Evolutionary conservation across 2,113 vertebrate species (phyloP).

Genomic region (Rhadina sibilatrix): DNA sequence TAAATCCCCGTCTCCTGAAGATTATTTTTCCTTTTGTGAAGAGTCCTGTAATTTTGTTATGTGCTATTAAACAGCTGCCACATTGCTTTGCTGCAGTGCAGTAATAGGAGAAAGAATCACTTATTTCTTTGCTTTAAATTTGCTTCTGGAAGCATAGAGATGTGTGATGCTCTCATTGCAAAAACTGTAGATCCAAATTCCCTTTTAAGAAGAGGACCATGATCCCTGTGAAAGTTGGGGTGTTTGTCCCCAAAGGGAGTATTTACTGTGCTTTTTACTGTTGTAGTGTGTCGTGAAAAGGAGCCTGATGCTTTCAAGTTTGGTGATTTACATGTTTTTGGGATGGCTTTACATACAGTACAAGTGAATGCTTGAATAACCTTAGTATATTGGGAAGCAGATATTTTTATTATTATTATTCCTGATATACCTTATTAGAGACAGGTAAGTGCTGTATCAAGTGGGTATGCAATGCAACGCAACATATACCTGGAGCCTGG

Average conservation of each 20-base stretch:
- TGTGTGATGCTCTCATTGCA: not conserved
- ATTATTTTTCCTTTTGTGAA: slow-evolving; percentile 35
- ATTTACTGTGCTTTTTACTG: not conserved
- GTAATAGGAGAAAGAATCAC: not conserved
- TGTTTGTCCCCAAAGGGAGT: not conserved
- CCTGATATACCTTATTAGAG: not conserved
- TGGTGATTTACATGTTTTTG: not conserved
- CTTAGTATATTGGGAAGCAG: not conserved
- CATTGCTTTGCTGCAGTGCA: slow-evolving; percentile 50
- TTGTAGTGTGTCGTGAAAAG: not conserved
- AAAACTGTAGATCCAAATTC: not conserved
- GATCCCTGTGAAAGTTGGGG: not conserved
- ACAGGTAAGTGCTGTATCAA: not conserved
- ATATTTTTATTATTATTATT: not conserved
- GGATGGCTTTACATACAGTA: not conserved
- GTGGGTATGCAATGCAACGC: not conserved
- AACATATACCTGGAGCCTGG: not conserved
- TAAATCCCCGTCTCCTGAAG: slow-evolving; percentile 8
- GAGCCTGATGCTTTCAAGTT: not conserved
- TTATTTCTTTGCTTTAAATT: not conserved
- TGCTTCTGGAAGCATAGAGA: not conserved
- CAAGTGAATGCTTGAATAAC: not conserved
- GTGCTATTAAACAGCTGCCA: slow-evolving; percentile 39
- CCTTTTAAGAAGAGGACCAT: not conserved
- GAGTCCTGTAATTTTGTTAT: slow-evolving; percentile 7